Evolutionary conservation across 1,140 invertebrate species (phyloP).

Genomic region (Sitophilus oryzae): DNA sequence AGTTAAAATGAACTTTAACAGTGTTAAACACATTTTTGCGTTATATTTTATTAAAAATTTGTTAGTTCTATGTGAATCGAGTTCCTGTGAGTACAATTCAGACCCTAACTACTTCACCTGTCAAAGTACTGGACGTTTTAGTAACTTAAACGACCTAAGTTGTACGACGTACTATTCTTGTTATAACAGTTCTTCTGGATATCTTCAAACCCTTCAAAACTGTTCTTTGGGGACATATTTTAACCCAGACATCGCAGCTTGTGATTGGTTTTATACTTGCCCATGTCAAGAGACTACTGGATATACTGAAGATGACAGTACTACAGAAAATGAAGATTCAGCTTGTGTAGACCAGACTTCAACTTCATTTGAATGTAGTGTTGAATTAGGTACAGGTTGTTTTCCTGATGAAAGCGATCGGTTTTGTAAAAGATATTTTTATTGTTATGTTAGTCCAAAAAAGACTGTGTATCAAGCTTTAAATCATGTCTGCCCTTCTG

Average conservation of each 20-base stretch:
- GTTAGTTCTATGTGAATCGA: too few relatives aligned
- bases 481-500: not conserved
- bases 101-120: conserved; percentile 6
- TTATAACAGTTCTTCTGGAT: not conserved
- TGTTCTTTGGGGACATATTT: not conserved
- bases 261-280: conserved; percentile 1
- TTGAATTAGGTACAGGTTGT: not conserved
- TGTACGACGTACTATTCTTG: not conserved
- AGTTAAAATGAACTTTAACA: too few relatives aligned
- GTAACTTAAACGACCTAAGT: conserved; percentile 2
- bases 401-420: conserved; percentile 1
- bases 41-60: too few relatives aligned
- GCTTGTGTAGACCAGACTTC: not conserved
- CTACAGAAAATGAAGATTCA: not conserved
- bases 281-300: not conserved
- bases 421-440: conserved; percentile 3
- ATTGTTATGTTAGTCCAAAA: not conserved
- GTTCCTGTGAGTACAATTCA: conserved; percentile 5
- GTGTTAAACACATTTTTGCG: too few relatives aligned
- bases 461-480: not conserved
- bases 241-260: not conserved
- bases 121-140: not conserved
- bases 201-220: not conserved
- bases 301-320: not conserved
- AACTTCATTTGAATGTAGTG: not conserved